phyloP scores from a whole-genome alignment of 2,113 vertebrate species.

The Phoxinus phoxinus region DNA sequence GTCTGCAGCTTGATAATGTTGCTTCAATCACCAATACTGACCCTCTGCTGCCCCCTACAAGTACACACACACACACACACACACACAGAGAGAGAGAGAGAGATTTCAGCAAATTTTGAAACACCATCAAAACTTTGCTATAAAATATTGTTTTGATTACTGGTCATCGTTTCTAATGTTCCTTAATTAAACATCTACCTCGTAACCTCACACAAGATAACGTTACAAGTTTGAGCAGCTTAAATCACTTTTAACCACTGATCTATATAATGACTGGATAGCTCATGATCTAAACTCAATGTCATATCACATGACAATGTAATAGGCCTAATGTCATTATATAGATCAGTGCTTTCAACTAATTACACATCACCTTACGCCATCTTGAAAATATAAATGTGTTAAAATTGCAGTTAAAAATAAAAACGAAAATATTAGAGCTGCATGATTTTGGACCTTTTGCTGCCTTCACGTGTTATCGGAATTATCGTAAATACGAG shows the following conservation, averaged over 20 bases:
- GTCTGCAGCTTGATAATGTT: no score
- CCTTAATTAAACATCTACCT: neutral
- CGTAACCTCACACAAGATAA: neutral
- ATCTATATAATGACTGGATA: no score
- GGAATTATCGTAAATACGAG: no score
- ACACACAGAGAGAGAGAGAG: no score
- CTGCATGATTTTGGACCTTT: no score
- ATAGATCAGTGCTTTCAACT: no score
- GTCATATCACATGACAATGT: no score
- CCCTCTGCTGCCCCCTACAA: constrained; percentile 13
- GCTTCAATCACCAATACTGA: neutral
- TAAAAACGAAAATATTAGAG: neutral
- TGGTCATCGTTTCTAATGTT: neutral
- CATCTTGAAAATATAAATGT: neutral
- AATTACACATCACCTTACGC: neutral
- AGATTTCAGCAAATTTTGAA: neutral
- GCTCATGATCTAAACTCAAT: no score
- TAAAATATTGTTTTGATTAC: neutral
- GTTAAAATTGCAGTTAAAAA: neutral
- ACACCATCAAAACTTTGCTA: neutral
- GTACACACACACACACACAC: neutral
- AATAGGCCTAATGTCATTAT: no score
- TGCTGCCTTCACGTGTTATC: no score
- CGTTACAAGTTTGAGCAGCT: neutral
- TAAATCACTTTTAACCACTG: no score